A percentile compares a stretch with the other conserved stretches of the same genome.
Conservation (phyloP, 2,113 vertebrate genomes). For the Anhinga rufa region DNA sequence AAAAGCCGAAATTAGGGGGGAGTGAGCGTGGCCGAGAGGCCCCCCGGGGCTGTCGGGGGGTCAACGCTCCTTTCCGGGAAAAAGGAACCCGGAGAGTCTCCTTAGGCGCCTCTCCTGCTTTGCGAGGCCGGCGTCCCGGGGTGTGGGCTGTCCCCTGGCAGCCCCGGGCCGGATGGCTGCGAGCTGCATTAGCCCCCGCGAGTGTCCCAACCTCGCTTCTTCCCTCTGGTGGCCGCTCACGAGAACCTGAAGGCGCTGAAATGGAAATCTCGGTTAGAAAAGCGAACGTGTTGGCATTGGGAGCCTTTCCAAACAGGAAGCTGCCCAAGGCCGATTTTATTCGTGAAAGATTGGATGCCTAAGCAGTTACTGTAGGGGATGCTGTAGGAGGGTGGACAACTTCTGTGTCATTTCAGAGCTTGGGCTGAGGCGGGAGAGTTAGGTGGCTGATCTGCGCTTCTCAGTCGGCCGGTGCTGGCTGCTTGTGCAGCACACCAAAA, state of each 20-base stretch:
- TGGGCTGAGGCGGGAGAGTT: neutral
- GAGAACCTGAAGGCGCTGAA: neutral
- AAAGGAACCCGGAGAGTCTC: neutral
- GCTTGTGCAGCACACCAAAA: neutral
- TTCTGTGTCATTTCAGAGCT: neutral
- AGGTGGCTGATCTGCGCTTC: neutral
- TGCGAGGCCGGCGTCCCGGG: neutral
- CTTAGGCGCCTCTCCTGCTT: fast-evolving
- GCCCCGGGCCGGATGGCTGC: neutral
- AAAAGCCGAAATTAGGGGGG: no score
- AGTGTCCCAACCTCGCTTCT: neutral
- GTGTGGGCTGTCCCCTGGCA: neutral
- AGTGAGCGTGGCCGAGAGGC: no score
- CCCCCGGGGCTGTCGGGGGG: neutral
- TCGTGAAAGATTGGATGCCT: neutral
- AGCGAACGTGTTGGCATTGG: neutral
- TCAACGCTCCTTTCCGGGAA: fast-evolving
- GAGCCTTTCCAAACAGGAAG: neutral
- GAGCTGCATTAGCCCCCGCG: neutral
- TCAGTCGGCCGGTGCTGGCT: neutral
- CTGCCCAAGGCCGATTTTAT: neutral
- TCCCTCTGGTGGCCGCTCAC: neutral
- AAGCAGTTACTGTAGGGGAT: neutral
- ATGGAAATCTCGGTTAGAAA: neutral
- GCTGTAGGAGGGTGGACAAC: neutral